These are phyloP conservation scores for Phalanger gymnotis DNA, from an alignment of 2,797 vertebrate genomes.

Conservation along the genomic window DNA sequence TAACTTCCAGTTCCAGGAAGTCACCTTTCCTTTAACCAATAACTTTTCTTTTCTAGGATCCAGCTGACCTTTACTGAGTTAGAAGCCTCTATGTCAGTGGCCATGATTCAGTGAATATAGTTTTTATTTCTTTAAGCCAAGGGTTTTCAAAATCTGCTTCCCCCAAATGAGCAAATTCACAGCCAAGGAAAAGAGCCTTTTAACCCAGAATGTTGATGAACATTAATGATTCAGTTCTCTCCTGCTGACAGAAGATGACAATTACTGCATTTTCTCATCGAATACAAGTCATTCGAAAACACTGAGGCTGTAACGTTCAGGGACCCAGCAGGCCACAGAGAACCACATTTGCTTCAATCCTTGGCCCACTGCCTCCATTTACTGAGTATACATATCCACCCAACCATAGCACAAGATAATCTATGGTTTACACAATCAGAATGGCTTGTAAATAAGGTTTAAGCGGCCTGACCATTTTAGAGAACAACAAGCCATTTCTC, in stretches of 20 bases:
- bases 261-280: constrained; percentile 38
- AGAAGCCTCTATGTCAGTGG: background rate
- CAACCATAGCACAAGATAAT: constrained; percentile 72
- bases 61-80: constrained; percentile 34
- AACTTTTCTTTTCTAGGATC: constrained; percentile 27
- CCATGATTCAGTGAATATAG: background rate
- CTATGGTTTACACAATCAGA: constrained; percentile 49
- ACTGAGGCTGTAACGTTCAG: constrained; percentile 17
- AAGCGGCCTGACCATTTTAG: constrained; percentile 25
- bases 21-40: background rate
- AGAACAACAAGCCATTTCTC: background rate
- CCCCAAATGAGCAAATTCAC: constrained; percentile 31
- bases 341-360: constrained; percentile 63
- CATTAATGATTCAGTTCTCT: constrained; percentile 43
- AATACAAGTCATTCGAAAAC: constrained; percentile 36
- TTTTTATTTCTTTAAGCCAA: constrained; percentile 13
- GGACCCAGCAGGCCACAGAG: constrained; percentile 53
- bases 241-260: constrained; percentile 54
- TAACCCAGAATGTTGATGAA: background rate
- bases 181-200: constrained; percentile 55
- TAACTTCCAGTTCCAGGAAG: background rate
- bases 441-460: constrained; percentile 47
- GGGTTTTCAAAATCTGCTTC: rapidly evolving
- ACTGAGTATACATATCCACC: constrained; percentile 73
- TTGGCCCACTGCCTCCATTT: constrained; percentile 43